Conservation (phyloP, 2,113 vertebrate genomes). For the Agelaius tricolor region DNA sequence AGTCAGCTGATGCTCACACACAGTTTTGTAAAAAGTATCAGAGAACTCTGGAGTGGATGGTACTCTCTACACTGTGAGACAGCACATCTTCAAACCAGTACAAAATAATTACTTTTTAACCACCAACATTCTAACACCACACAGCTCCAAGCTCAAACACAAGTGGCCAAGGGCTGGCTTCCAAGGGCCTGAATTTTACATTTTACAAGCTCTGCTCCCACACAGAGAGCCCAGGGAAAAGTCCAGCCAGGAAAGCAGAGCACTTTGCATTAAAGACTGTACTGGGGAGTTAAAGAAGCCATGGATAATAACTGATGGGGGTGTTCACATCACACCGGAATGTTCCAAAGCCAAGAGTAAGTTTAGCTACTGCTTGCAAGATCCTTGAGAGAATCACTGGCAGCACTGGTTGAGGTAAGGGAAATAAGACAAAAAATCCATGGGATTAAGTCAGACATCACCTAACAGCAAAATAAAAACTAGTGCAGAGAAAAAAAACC, state of each 20-base stretch:
- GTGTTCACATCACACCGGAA: neutral
- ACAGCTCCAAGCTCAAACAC: neutral
- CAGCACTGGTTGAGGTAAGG: neutral
- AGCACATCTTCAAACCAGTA: neutral
- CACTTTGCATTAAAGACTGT: neutral
- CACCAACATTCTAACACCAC: neutral
- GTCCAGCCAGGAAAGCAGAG: neutral
- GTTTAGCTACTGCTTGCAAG: neutral
- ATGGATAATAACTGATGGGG: neutral
- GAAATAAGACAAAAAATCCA: neutral
- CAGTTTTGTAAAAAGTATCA: neutral
- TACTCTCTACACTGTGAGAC: neutral
- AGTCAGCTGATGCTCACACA: conserved; percentile 23
- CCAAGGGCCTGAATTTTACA: neutral
- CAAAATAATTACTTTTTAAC: neutral
- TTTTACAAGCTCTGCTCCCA: neutral
- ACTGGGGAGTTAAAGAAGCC: neutral
- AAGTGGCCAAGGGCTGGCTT: neutral
- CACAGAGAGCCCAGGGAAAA: neutral
- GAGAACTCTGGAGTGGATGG: neutral
- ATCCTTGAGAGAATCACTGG: neutral
- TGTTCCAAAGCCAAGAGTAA: neutral
- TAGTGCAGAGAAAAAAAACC: neutral
- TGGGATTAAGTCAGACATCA: neutral
- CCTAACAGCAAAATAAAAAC: neutral